These are phyloP conservation scores for Oxygymnocypris stewartii DNA, from an alignment of 2,113 vertebrate genomes.

Conservation along the genomic window DNA sequence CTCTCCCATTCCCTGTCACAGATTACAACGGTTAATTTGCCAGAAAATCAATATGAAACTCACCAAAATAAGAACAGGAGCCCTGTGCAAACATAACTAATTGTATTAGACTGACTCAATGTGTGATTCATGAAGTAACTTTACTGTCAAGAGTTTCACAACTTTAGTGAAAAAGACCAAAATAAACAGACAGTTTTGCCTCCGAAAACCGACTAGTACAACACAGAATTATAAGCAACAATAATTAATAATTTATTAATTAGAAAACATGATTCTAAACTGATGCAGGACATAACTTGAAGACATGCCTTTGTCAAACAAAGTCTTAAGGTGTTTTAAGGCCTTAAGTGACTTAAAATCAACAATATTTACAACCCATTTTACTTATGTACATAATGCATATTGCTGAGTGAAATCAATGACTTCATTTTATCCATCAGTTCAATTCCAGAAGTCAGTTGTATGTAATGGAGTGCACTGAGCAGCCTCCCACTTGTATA, in stretches of 20 bases:
- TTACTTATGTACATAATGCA: not conserved
- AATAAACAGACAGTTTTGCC: not conserved
- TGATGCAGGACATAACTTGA: not conserved
- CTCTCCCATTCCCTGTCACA: not conserved
- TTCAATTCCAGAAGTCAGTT: not conserved
- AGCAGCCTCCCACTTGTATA: not conserved
- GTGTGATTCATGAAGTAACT: not conserved
- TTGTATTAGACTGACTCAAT: not conserved
- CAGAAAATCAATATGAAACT: not conserved
- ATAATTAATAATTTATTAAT: too few species aligned
- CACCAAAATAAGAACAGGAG: not conserved
- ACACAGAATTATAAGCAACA: not conserved
- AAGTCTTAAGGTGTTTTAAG: not conserved
- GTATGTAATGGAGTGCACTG: not conserved
- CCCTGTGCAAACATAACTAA: not conserved
- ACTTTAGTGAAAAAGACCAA: not conserved
- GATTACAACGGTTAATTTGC: not conserved
- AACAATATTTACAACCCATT: not conserved
- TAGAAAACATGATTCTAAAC: not conserved
- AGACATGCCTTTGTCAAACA: not conserved
- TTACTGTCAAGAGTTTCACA: not conserved
- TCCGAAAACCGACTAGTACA: not conserved
- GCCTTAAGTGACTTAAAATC: not conserved
- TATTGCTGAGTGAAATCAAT: not conserved
- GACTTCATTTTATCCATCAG: not conserved